These are phyloP conservation scores for Hystrix cristata DNA, from an alignment of 2,113 vertebrate species.

Conservation along the genomic window DNA sequence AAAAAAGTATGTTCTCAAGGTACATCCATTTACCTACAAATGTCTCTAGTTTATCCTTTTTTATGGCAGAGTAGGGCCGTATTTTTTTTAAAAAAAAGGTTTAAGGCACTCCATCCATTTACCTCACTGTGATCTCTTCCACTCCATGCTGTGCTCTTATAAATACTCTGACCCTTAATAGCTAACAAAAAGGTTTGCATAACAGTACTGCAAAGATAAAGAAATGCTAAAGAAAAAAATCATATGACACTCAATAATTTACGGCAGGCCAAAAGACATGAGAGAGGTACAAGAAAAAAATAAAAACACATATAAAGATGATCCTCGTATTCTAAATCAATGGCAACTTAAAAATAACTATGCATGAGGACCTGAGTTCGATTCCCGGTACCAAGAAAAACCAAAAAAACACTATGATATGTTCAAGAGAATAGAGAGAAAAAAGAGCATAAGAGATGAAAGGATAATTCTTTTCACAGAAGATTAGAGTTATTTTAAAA, in stretches of 20 bases:
- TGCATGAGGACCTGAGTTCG: not conserved
- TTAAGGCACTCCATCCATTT: not conserved
- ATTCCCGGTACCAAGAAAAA: no score
- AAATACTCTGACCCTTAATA: not conserved
- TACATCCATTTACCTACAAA: no score
- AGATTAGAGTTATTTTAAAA: not conserved
- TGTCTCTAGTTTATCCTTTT: no score
- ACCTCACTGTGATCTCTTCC: not conserved
- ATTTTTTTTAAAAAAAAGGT: not conserved
- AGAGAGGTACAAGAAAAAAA: not conserved
- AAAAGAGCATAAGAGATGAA: not conserved
- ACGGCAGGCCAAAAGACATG: not conserved
- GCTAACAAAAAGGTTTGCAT: not conserved
- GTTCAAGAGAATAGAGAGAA: not conserved
- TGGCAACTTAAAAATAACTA: not conserved
- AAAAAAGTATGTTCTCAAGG: no score
- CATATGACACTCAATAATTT: not conserved
- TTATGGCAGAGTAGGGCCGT: no score
- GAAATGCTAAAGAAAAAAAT: not conserved
- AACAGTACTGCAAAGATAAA: not conserved
- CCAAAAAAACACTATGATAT: not conserved
- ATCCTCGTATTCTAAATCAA: not conserved
- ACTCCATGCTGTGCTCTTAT: not conserved
- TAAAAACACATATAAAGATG: not conserved
- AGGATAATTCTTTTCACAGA: not conserved